phyloP scores from a whole-genome alignment of 1,140 invertebrate genomes.

The Globodera rostochiensis region DNA sequence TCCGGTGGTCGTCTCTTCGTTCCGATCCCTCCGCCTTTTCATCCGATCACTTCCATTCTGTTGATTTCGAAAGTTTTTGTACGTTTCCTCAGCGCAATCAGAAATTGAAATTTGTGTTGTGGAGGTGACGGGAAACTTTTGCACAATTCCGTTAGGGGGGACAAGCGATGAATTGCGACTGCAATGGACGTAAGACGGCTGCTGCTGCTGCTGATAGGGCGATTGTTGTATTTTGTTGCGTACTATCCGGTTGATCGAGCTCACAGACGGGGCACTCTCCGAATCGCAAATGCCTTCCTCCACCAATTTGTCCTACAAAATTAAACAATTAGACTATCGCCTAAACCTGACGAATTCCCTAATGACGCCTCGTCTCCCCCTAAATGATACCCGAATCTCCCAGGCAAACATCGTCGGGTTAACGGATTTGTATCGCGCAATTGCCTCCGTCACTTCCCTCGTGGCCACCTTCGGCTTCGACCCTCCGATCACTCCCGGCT shows the following conservation, averaged over 20 bases:
- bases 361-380: no score
- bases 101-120: background rate
- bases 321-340: background rate
- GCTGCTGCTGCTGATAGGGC: background rate
- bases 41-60: background rate
- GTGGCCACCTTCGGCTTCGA: slow-evolving; percentile 99
- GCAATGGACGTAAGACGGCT: no score
- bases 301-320: slow-evolving; percentile 79
- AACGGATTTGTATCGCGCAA: slow-evolving; percentile 94
- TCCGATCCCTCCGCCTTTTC: background rate
- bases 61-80: no score
- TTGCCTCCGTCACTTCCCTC: slow-evolving; percentile 94
- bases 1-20: background rate
- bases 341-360: no score
- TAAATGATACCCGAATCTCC: slow-evolving; percentile 81
- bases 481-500: slow-evolving; percentile 82
- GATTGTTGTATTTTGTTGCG: slow-evolving; percentile 46
- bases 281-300: slow-evolving; percentile 95
- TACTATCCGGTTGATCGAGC: slow-evolving; percentile 86
- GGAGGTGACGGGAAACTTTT: background rate
- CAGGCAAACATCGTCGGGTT: slow-evolving; percentile 80
- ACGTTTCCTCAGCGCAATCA: background rate
- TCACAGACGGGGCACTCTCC: slow-evolving; percentile 97
- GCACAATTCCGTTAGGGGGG: background rate
- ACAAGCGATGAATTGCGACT: background rate